Conservation (phyloP, 2,797 vertebrate species). For the Streptopelia turtur region DNA sequence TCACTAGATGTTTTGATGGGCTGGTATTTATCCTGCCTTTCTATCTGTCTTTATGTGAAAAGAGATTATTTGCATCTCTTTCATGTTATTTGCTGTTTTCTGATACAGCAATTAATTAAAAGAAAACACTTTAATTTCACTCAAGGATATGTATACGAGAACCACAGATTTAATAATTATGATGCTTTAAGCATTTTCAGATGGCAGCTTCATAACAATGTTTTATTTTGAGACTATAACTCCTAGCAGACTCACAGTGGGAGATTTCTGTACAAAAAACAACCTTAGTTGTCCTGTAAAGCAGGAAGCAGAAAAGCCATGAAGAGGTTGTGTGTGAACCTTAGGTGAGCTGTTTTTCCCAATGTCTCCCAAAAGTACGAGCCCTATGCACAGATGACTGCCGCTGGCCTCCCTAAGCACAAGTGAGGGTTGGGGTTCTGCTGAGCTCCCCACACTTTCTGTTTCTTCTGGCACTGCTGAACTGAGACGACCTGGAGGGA, state of each 20-base stretch:
- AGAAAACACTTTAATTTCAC: background rate
- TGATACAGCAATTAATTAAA: background rate
- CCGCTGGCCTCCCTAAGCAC: accelerated
- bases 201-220: background rate
- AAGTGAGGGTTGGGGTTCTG: accelerated
- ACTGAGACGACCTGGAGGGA: background rate
- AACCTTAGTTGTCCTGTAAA: background rate
- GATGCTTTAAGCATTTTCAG: background rate
- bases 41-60: background rate
- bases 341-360: background rate
- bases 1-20: background rate
- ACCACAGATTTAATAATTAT: background rate
- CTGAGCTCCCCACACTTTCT: background rate
- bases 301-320: background rate
- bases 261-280: background rate
- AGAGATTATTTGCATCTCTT: background rate
- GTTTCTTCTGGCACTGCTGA: background rate
- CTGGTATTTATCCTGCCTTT: background rate
- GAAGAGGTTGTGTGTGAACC: background rate
- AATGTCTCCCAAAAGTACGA: background rate
- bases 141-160: background rate
- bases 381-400: accelerated
- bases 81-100: background rate
- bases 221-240: background rate
- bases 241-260: background rate